These are phyloP conservation scores for Elgaria multicarinata DNA, from an alignment of 2,113 vertebrate species.

Conservation along the genomic window DNA sequence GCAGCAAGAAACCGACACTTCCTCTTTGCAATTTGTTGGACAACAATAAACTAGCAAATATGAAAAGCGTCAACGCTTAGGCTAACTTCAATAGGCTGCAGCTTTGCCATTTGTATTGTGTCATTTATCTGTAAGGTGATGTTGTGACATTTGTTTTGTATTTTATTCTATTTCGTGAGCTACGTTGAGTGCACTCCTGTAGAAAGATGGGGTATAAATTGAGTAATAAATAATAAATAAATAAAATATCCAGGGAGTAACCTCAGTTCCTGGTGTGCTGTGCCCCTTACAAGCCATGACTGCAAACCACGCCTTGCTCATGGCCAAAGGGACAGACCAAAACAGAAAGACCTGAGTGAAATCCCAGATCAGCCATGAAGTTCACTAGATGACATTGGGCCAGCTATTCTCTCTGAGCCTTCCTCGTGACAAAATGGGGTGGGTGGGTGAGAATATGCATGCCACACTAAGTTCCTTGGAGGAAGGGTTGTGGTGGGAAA, in stretches of 20 bases:
- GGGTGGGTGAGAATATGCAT: neutral
- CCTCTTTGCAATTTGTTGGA: neutral
- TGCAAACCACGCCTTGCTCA: neutral
- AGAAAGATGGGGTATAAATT: neutral
- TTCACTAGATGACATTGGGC: neutral
- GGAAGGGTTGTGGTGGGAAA: neutral
- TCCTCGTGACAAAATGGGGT: neutral
- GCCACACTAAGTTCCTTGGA: neutral
- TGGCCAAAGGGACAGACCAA: neutral
- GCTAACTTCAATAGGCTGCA: slow-evolving; percentile 3
- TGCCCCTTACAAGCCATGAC: neutral
- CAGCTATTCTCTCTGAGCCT: neutral
- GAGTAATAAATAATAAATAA: neutral
- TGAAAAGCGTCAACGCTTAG: slow-evolving; percentile 33
- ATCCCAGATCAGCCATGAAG: neutral
- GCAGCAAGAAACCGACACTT: slow-evolving; percentile 50
- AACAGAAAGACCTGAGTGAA: neutral
- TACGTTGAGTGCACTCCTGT: neutral
- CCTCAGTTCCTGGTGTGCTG: neutral
- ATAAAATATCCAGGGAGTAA: slow-evolving; percentile 12
- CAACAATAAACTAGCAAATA: slow-evolving; percentile 10
- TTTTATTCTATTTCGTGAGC: neutral
- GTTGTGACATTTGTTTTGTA: neutral
- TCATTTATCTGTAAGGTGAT: neutral
- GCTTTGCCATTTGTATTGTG: neutral